Conservation (phyloP, 2,888 invertebrate species). For the Scrobipalpa costella region DNA sequence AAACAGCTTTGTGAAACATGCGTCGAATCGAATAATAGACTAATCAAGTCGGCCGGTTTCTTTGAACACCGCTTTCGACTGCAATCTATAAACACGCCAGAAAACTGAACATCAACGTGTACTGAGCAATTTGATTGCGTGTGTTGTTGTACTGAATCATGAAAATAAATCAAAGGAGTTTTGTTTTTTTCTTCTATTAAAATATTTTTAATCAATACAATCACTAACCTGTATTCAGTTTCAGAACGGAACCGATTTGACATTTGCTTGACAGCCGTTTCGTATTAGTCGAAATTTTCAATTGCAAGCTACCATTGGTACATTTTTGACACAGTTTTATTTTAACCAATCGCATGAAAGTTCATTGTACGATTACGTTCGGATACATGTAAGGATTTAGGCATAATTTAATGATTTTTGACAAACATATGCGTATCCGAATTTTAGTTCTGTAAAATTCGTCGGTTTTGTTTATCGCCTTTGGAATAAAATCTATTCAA, state of each 20-base stretch:
- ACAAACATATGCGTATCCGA: constrained; percentile 6
- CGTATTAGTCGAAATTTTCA: neutral
- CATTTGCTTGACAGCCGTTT: neutral
- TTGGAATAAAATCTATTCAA: constrained; percentile 12
- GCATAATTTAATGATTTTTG: neutral
- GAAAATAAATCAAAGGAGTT: too few species aligned
- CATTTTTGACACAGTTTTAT: neutral
- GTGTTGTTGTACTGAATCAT: too few species aligned
- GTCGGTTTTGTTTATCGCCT: constrained; percentile 24
- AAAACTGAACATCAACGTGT: too few species aligned
- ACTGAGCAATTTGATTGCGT: too few species aligned
- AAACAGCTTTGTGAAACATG: neutral
- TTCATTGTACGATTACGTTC: constrained; percentile 4
- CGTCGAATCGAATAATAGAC: too few species aligned
- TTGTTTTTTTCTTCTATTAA: too few species aligned
- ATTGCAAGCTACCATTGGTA: neutral
- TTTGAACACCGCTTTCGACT: too few species aligned
- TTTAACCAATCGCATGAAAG: neutral
- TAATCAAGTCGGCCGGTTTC: too few species aligned
- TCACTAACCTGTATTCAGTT: neutral
- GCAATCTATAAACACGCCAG: too few species aligned
- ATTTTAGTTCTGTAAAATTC: constrained; percentile 14
- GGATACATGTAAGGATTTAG: constrained; percentile 6
- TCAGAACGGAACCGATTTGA: neutral
- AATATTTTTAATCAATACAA: too few species aligned